Percentiles rank a stretch among this genome's conserved stretches.
phyloP scores from a whole-genome alignment of 2,113 vertebrate genomes.

The Pterocles burchelli region DNA sequence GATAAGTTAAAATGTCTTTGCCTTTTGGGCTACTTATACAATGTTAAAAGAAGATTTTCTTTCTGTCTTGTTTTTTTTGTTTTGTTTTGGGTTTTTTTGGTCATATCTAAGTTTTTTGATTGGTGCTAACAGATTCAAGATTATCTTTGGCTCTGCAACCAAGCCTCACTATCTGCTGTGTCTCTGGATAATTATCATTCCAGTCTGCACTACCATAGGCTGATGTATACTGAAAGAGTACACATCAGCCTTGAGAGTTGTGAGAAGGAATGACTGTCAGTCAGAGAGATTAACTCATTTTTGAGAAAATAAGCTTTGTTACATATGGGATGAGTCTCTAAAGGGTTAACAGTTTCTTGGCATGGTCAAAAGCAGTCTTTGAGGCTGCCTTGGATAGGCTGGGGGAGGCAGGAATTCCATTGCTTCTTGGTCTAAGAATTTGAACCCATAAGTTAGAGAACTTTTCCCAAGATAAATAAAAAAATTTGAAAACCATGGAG shows the following conservation, averaged over 20 bases:
- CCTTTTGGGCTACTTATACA: neutral
- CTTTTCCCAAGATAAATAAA: neutral
- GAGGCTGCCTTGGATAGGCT: neutral
- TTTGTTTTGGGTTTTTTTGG: neutral
- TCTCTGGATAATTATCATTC: neutral
- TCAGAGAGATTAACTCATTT: neutral
- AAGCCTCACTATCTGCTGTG: neutral
- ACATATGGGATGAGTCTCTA: neutral
- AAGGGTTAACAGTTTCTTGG: neutral
- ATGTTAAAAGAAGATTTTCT: neutral
- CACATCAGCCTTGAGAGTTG: neutral
- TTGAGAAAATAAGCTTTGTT: neutral
- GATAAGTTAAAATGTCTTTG: neutral
- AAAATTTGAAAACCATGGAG: neutral
- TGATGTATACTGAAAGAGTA: neutral
- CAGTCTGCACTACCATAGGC: neutral
- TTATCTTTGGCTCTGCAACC: neutral
- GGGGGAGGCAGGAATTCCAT: neutral
- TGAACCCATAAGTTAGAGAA: neutral
- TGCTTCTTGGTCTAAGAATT: neutral
- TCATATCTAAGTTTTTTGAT: neutral
- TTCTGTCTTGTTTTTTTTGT: neutral
- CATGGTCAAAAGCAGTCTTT: neutral
- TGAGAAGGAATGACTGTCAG: neutral
- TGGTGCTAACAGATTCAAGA: neutral